Percentiles rank a stretch among this genome's conserved stretches.
phyloP scores from a whole-genome alignment of 2,113 vertebrate species.

The Sylvilagus bachmani region DNA sequence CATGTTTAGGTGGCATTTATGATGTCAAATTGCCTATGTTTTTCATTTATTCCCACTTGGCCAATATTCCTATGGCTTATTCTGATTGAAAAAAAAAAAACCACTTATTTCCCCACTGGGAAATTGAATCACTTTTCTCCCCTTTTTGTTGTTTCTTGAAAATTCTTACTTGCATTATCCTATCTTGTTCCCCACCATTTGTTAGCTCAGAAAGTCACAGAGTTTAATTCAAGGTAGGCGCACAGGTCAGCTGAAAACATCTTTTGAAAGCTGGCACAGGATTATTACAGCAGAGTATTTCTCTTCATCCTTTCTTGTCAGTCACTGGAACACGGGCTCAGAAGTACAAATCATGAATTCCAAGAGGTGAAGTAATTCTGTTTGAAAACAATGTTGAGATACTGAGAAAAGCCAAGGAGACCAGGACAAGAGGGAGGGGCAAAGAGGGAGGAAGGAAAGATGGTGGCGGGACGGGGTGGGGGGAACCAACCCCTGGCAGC shows the following conservation, averaged over 20 bases:
- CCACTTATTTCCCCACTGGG: neutral
- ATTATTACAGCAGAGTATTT: neutral
- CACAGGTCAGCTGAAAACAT: neutral
- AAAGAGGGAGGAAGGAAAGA: neutral
- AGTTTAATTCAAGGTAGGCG: neutral
- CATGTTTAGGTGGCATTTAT: neutral
- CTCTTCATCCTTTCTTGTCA: neutral
- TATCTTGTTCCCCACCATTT: neutral
- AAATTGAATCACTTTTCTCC: neutral
- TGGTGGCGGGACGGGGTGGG: no score
- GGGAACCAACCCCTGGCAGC: neutral
- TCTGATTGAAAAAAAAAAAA: neutral
- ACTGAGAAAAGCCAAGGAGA: neutral
- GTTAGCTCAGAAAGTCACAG: accelerated
- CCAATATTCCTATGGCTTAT: neutral
- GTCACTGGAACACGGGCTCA: neutral
- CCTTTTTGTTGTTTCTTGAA: neutral
- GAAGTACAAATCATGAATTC: neutral
- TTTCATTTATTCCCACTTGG: neutral
- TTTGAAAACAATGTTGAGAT: neutral
- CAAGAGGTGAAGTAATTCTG: neutral
- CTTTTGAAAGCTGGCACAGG: neutral
- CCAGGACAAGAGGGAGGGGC: no score
- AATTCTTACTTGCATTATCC: neutral
- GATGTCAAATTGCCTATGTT: neutral